Percentiles rank a stretch among this genome's conserved stretches.
These are phyloP conservation scores for Cotesia chilonis DNA, from an alignment of 1,140 invertebrate genomes.

Conservation along the genomic window DNA sequence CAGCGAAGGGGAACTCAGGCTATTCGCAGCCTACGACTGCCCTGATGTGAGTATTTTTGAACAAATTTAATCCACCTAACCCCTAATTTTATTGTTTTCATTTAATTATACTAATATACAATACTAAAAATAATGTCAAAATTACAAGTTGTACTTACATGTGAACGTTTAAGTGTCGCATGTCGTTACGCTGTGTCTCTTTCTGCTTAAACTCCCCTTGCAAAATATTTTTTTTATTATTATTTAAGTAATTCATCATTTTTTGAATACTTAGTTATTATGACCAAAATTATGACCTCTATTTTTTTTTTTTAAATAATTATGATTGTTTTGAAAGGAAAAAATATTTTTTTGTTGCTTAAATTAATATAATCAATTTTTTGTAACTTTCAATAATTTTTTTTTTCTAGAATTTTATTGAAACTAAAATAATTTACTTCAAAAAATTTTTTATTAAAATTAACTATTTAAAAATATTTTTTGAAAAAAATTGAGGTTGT, in stretches of 20 bases:
- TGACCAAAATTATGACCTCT: too few relatives aligned
- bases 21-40: slow-evolving; percentile 61
- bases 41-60: slow-evolving; percentile 59
- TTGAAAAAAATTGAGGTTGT: too few relatives aligned
- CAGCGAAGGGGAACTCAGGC: slow-evolving; percentile 62
- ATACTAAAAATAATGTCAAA: not conserved
- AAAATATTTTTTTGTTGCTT: too few relatives aligned
- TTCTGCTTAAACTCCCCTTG: slow-evolving; percentile 5
- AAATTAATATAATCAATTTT: too few relatives aligned
- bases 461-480: too few relatives aligned
- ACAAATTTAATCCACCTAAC: not conserved
- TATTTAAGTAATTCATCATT: not conserved
- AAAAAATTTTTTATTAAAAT: too few relatives aligned
- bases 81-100: not conserved
- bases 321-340: too few relatives aligned
- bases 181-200: slow-evolving; percentile 53
- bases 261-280: not conserved
- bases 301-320: too few relatives aligned
- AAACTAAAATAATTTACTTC: too few relatives aligned
- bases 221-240: not conserved
- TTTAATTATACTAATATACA: not conserved
- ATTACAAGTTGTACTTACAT: slow-evolving; percentile 41
- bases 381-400: too few relatives aligned
- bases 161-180: slow-evolving; percentile 64
- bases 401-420: too few relatives aligned